phyloP scores from a whole-genome alignment of 2,797 vertebrate species.

The Esox lucius region DNA sequence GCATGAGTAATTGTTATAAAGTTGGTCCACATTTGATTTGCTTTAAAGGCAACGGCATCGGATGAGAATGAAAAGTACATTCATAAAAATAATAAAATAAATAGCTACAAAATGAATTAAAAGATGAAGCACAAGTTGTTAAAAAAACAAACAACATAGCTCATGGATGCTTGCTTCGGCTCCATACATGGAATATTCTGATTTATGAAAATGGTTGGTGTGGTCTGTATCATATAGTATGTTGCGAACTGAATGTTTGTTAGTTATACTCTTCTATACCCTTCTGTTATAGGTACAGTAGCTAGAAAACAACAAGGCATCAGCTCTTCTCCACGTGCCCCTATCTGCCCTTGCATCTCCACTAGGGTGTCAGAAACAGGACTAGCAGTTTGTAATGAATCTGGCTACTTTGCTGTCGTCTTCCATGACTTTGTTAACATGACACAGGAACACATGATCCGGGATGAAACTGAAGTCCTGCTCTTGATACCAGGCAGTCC shows the following conservation, averaged over 20 bases:
- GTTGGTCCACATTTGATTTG: not conserved
- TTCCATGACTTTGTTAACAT: slow-evolving; percentile 10
- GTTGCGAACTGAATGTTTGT: not conserved
- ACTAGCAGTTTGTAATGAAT: slow-evolving; percentile 77
- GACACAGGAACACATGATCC: not conserved
- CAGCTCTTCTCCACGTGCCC: slow-evolving; percentile 36
- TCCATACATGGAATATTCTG: too few species aligned
- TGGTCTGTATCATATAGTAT: too few species aligned
- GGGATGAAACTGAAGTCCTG: too few species aligned
- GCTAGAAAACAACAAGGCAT: slow-evolving; percentile 68
- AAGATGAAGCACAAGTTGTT: too few species aligned
- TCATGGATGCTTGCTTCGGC: too few species aligned
- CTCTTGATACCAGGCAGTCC: too few species aligned
- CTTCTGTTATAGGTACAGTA: slow-evolving; percentile 77
- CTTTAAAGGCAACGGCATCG: not conserved
- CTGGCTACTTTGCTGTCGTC: slow-evolving; percentile 23
- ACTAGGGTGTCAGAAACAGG: slow-evolving; percentile 41
- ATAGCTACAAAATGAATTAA: not conserved
- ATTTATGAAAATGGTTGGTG: too few species aligned
- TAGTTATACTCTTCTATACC: slow-evolving; percentile 54
- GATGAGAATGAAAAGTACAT: not conserved
- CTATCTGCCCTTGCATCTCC: slow-evolving; percentile 64
- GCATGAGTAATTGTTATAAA: slow-evolving; percentile 69
- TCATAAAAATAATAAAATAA: not conserved
- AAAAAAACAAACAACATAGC: too few species aligned